Conservation (phyloP, 2,888 invertebrate genomes). For the Tenodera sinensis region DNA sequence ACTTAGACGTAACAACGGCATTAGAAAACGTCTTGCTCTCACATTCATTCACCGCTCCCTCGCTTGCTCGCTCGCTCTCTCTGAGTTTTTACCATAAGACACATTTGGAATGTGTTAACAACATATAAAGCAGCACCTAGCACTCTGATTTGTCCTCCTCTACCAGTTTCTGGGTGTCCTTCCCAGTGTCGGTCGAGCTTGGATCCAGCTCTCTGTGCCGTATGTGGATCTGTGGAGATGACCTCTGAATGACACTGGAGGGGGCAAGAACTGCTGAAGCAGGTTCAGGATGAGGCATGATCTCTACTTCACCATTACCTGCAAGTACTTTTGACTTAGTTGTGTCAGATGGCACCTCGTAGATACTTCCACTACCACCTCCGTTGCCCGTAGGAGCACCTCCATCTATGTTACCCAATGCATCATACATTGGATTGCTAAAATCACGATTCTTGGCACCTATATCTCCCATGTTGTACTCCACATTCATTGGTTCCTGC, state of each 20-base stretch:
- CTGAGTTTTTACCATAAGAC: neutral
- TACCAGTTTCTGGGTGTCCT: conserved; percentile 87
- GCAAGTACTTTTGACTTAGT: conserved; percentile 54
- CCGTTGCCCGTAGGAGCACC: conserved; percentile 14
- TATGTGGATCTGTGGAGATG: conserved; percentile 68
- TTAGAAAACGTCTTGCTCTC: neutral
- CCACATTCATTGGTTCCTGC: conserved; percentile 63
- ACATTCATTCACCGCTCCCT: neutral
- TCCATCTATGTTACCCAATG: conserved; percentile 46
- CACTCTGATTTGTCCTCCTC: conserved; percentile 74
- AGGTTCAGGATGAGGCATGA: conserved; percentile 45
- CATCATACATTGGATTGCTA: conserved; percentile 98
- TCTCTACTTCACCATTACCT: conserved; percentile 26
- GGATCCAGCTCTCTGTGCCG: conserved; percentile 80
- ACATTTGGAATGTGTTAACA: neutral
- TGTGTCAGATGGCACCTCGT: conserved; percentile 76
- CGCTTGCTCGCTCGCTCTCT: no score
- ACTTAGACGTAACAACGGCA: neutral
- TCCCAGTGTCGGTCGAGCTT: conserved; percentile 76
- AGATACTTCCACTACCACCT: conserved; percentile 54
- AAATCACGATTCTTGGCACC: conserved; percentile 84
- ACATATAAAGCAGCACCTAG: conserved; percentile 32
- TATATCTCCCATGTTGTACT: conserved; percentile 75
- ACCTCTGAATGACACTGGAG: conserved; percentile 73
- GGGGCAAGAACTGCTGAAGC: conserved; percentile 76